Conservation (phyloP, 2,113 vertebrate species). For the Xenus cinereus region DNA sequence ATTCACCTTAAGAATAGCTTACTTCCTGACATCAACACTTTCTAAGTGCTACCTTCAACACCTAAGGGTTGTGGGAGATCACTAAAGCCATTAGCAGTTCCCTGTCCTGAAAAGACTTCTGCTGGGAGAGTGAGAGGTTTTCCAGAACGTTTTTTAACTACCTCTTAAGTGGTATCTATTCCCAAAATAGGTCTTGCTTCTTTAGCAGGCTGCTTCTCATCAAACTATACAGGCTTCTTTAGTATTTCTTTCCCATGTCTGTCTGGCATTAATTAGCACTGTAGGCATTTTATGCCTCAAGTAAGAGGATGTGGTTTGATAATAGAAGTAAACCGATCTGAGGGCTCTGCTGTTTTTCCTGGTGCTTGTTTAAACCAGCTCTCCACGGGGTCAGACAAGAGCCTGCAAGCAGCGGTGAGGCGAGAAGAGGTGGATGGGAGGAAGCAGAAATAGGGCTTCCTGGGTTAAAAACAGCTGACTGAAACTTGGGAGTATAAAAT, state of each 20-base stretch:
- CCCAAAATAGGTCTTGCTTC: not conserved
- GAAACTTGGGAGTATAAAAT: not conserved
- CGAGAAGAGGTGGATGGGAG: not conserved
- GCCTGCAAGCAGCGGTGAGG: not conserved
- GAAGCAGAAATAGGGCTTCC: not conserved
- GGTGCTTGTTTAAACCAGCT: not conserved
- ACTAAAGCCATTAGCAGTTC: slow-evolving; percentile 25
- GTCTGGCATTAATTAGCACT: not conserved
- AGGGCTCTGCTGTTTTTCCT: not conserved
- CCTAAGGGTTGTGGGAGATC: not conserved
- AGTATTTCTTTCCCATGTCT: not conserved
- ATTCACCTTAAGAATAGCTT: not conserved
- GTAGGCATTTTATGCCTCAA: not conserved
- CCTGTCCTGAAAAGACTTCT: not conserved
- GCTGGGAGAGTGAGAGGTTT: not conserved
- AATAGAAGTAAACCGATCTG: not conserved
- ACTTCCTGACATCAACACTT: slow-evolving; percentile 44
- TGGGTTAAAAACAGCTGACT: not conserved
- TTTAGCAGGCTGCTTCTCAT: not conserved
- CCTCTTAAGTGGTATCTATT: not conserved
- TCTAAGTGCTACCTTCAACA: slow-evolving; percentile 20
- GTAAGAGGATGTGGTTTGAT: slow-evolving; percentile 46
- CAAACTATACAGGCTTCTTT: not conserved
- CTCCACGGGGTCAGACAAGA: not conserved
- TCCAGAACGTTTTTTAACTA: not conserved